Percentiles rank a stretch among this genome's conserved stretches.
Evolutionary conservation across 1,140 invertebrate genomes (phyloP).

Genomic region (Apis florea): DNA sequence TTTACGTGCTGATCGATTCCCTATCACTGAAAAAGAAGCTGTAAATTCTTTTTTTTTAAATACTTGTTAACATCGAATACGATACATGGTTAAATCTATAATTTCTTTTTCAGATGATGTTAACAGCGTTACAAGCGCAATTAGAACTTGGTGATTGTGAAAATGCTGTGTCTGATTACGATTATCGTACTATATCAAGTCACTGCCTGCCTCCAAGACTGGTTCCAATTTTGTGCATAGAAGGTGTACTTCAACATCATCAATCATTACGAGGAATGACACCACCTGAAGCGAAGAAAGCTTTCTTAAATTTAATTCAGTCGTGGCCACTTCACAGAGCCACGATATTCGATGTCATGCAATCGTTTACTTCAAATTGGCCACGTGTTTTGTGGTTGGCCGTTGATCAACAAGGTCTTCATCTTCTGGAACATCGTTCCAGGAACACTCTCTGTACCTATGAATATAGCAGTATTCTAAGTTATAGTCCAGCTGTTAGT

Average conservation of each 20-base stretch:
- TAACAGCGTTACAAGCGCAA: slow-evolving; percentile 96
- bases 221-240: slow-evolving; percentile 86
- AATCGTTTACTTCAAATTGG: slow-evolving; percentile 98
- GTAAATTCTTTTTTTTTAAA: slow-evolving; percentile 81
- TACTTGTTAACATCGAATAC: neutral
- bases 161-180: slow-evolving; percentile 81
- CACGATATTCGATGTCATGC: slow-evolving; percentile 97
- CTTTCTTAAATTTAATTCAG: slow-evolving; percentile 96
- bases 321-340: slow-evolving; percentile 96
- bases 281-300: slow-evolving; percentile 92
- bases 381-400: slow-evolving; percentile 94
- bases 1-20: slow-evolving; percentile 93
- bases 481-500: slow-evolving; percentile 93
- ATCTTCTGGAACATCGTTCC: slow-evolving; percentile 92
- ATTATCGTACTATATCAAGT: slow-evolving; percentile 88
- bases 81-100: neutral
- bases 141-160: slow-evolving; percentile 92
- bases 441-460: slow-evolving; percentile 93
- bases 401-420: slow-evolving; percentile 95
- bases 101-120: slow-evolving; percentile 87
- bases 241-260: slow-evolving; percentile 92
- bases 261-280: slow-evolving; percentile 92
- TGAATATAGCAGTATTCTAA: slow-evolving; percentile 92
- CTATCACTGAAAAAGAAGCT: slow-evolving; percentile 95
- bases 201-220: slow-evolving; percentile 92